These are phyloP conservation scores for Typhlichthys eigenmanni DNA, from an alignment of 2,797 vertebrate species.

Conservation along the genomic window DNA sequence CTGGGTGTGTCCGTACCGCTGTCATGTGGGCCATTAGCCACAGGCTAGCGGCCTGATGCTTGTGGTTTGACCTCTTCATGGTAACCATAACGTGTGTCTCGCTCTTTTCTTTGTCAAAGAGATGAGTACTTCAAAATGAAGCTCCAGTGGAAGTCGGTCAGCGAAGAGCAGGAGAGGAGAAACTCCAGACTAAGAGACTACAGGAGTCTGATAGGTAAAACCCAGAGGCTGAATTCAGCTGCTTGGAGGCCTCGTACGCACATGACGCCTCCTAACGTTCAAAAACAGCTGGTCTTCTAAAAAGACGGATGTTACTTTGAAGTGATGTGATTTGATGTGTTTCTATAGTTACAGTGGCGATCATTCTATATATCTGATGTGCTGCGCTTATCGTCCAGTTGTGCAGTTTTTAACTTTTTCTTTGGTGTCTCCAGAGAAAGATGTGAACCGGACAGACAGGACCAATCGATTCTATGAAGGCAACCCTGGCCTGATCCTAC, in stretches of 20 bases:
- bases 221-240: background rate
- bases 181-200: constrained; percentile 93
- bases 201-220: constrained; percentile 90
- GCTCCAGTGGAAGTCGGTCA: constrained; percentile 96
- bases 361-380: too few species aligned
- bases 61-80: too few species aligned
- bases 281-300: too few species aligned
- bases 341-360: too few species aligned
- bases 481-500: constrained; percentile 90
- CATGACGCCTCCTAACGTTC: too few species aligned
- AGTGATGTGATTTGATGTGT: too few species aligned
- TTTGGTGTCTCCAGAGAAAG: constrained; percentile 84
- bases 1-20: too few species aligned
- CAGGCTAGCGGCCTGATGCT: too few species aligned
- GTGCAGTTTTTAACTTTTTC: too few species aligned
- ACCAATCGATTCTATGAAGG: constrained; percentile 96
- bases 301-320: too few species aligned
- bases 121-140: constrained; percentile 99
- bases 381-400: too few species aligned
- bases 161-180: constrained; percentile 92
- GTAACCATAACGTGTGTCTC: constrained; percentile 18
- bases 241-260: background rate
- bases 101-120: constrained; percentile 57
- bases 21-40: too few species aligned
- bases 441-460: constrained; percentile 94